Percentiles rank a stretch among this genome's conserved stretches.
Conservation (phyloP, 2,113 vertebrate genomes). For the Emydocephalus ijimae region DNA sequence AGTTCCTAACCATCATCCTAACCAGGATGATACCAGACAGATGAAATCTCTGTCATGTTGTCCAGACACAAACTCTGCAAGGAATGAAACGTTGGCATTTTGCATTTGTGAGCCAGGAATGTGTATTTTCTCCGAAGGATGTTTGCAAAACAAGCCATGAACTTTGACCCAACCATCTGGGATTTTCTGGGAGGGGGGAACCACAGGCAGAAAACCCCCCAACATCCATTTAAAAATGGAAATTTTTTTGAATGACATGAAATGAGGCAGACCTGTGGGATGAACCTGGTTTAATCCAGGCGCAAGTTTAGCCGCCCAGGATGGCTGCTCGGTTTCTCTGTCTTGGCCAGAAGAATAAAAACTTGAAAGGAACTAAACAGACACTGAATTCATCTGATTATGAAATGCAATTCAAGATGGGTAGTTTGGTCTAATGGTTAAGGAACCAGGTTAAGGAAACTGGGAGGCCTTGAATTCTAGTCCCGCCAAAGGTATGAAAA, state of each 20-base stretch:
- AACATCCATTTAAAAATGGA: background rate
- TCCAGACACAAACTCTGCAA: background rate
- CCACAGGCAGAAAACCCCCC: background rate
- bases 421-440: too few species aligned
- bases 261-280: background rate
- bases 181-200: background rate
- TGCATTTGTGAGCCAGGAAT: background rate
- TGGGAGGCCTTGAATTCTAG: too few species aligned
- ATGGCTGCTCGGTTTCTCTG: background rate
- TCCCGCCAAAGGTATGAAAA: too few species aligned
- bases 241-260: background rate
- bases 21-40: background rate
- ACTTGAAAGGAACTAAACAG: background rate
- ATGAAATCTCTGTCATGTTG: background rate
- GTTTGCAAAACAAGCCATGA: background rate
- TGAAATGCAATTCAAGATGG: background rate
- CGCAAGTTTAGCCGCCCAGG: too few species aligned
- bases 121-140: background rate
- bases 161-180: background rate
- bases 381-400: background rate
- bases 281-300: background rate
- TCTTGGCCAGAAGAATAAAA: background rate
- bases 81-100: background rate
- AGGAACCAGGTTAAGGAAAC: too few species aligned
- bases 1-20: background rate